A percentile compares a stretch with the other conserved stretches of the same genome.
phyloP scores from a whole-genome alignment of 2,888 invertebrate genomes.

The Dynastes tityus region DNA sequence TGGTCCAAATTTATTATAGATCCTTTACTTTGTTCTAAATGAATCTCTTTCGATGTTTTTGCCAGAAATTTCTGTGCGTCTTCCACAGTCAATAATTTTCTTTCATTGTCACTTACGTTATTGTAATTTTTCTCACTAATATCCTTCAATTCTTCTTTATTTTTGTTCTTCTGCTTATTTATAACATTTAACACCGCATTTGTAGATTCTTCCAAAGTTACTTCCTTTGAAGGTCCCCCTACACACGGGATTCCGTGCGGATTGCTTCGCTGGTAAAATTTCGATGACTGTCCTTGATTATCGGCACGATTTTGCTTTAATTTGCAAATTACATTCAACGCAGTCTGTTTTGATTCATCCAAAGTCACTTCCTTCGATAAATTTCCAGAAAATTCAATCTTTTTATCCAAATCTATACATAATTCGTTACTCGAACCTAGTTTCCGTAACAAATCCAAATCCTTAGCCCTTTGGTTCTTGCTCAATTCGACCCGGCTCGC shows the following conservation, averaged over 20 bases:
- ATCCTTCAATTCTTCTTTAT: no score
- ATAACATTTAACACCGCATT: not conserved
- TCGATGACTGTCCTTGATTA: not conserved
- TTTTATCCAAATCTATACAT: constrained; percentile 18
- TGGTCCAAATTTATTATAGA: not conserved
- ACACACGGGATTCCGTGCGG: not conserved
- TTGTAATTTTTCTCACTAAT: no score
- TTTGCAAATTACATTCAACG: constrained; percentile 52
- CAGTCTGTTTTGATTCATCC: constrained; percentile 54
- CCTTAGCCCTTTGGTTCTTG: constrained; percentile 75
- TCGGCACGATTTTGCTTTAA: constrained; percentile 45
- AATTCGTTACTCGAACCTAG: constrained; percentile 66
- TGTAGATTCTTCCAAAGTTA: not conserved
- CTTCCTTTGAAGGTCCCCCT: not conserved
- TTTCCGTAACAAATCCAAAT: constrained; percentile 76
- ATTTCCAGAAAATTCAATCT: constrained; percentile 32
- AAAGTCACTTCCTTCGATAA: constrained; percentile 51
- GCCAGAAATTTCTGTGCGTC: not conserved
- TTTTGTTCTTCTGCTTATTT: not conserved
- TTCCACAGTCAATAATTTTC: not conserved
- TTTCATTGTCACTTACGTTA: not conserved
- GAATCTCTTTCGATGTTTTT: not conserved
- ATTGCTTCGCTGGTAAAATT: not conserved
- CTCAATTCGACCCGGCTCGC: constrained; percentile 76
- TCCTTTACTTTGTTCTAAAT: not conserved